Evolutionary conservation across 2,888 invertebrate genomes (phyloP).

Genomic region (Arge pagana): DNA sequence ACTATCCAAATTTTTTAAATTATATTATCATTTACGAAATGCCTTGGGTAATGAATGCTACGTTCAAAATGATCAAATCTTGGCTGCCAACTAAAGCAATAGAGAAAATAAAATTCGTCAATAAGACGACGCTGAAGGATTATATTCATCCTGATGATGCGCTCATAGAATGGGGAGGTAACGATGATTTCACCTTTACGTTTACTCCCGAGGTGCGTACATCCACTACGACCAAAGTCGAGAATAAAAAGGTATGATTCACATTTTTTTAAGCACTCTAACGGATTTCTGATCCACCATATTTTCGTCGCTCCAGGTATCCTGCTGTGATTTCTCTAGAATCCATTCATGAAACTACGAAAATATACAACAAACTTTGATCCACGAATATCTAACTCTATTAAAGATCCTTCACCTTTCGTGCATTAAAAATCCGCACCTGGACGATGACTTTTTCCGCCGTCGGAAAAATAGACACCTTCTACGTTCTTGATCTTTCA

Average conservation of each 20-base stretch:
- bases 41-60: constrained; percentile 92
- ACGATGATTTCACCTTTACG: constrained; percentile 72
- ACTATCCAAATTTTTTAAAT: constrained; percentile 86
- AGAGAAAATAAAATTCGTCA: constrained; percentile 84
- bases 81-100: constrained; percentile 87
- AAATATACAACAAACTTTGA: too few species aligned
- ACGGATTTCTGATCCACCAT: too few species aligned
- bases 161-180: constrained; percentile 81
- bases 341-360: too few species aligned
- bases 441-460: too few species aligned
- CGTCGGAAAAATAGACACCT: too few species aligned
- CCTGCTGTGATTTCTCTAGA: too few species aligned
- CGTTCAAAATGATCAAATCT: constrained; percentile 87
- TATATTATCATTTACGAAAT: constrained; percentile 91
- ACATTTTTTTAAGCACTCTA: too few species aligned
- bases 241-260: constrained; percentile 61
- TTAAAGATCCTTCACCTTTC: too few species aligned
- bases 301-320: too few species aligned
- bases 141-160: constrained; percentile 76
- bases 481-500: too few species aligned
- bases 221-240: constrained; percentile 50
- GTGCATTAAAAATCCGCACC: too few species aligned
- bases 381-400: too few species aligned
- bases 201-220: constrained; percentile 68
- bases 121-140: constrained; percentile 74